Evolutionary conservation across 2,888 invertebrate genomes (phyloP).

Genomic region (Brachynemurus nebulosus): DNA sequence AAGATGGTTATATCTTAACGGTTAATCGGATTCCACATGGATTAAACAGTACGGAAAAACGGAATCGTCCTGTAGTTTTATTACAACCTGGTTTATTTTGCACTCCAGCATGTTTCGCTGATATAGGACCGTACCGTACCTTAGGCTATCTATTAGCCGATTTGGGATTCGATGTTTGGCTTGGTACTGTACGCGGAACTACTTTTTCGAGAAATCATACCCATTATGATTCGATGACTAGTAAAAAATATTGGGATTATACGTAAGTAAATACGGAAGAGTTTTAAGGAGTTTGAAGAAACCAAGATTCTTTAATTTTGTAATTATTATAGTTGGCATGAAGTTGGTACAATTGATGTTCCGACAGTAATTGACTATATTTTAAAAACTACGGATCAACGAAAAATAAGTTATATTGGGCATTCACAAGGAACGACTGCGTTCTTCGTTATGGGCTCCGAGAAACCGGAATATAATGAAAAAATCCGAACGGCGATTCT

Average conservation of each 20-base stretch:
- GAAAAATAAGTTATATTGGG: constrained; percentile 37
- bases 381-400: constrained; percentile 25
- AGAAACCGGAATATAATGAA: constrained; percentile 33
- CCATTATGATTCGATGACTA: neutral
- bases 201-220: neutral
- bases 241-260: neutral
- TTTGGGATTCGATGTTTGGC: constrained; percentile 2
- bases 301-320: neutral
- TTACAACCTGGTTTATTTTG: neutral
- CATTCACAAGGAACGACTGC: constrained; percentile 42
- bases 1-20: neutral
- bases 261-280: neutral
- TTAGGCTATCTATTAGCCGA: constrained; percentile 1
- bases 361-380: constrained; percentile 1
- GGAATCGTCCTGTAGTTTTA: neutral
- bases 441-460: constrained; percentile 36
- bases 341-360: neutral
- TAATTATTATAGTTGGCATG: constrained; percentile 2
- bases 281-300: neutral
- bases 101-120: neutral
- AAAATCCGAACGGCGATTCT: constrained; percentile 36
- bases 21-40: neutral
- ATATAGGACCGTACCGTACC: neutral
- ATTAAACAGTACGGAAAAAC: neutral
- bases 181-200: neutral